Conservation (phyloP, 2,888 invertebrate genomes). For the Drosophila emarginata region DNA sequence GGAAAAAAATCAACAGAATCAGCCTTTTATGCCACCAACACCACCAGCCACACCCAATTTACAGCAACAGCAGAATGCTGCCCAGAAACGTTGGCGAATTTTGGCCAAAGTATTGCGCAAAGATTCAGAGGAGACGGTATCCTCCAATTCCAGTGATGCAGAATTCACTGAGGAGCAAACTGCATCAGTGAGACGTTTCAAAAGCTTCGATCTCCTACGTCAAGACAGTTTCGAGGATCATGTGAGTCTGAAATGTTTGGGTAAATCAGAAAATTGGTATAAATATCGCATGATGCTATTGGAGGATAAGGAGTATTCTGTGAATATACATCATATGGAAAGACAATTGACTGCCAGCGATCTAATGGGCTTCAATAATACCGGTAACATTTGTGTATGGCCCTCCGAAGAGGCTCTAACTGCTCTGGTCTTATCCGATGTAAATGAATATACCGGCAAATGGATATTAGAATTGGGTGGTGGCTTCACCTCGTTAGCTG, state of each 20-base stretch:
- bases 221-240: conserved; percentile 83
- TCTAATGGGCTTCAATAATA: conserved; percentile 91
- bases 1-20: conserved; percentile 38
- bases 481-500: conserved; percentile 92
- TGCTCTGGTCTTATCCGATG: conserved; percentile 87
- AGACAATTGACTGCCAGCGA: conserved; percentile 87
- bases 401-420: conserved; percentile 90
- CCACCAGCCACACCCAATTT: conserved; percentile 79
- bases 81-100: conserved; percentile 88
- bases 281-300: conserved; percentile 85
- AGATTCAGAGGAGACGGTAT: conserved; percentile 81
- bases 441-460: conserved; percentile 86
- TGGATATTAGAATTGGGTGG: conserved; percentile 91
- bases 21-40: conserved; percentile 70
- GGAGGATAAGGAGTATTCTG: conserved; percentile 82
- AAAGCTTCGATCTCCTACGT: conserved; percentile 84
- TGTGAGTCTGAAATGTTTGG: conserved; percentile 81
- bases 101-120: conserved; percentile 86
- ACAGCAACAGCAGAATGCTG: conserved; percentile 82
- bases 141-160: conserved; percentile 74
- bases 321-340: conserved; percentile 85
- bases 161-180: conserved; percentile 81
- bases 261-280: conserved; percentile 85
- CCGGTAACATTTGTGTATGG: conserved; percentile 91
- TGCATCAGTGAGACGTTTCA: conserved; percentile 85